Evolutionary conservation across 1,140 invertebrate species (phyloP).

Genomic region (Tribolium castaneum): DNA sequence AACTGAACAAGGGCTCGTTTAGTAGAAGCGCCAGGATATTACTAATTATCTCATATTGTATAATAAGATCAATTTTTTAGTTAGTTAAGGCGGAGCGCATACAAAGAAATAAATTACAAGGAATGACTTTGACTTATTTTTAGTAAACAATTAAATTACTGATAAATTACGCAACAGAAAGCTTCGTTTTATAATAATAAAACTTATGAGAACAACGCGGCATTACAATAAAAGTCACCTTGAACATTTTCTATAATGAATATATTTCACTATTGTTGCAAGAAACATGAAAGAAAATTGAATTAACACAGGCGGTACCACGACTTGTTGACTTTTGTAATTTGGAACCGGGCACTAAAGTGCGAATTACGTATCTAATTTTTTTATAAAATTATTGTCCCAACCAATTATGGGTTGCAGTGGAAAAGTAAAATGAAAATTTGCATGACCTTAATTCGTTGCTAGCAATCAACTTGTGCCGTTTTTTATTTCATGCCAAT

Average conservation of each 20-base stretch:
- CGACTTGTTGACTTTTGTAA: not conserved
- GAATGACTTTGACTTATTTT: constrained; percentile 29
- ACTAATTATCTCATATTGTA: constrained; percentile 3
- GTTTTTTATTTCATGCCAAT: constrained; percentile 17
- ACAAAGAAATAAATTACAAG: constrained; percentile 21
- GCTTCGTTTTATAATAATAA: not conserved
- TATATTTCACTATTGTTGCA: constrained; percentile 5
- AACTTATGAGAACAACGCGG: constrained; percentile 11
- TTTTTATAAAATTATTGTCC: not conserved
- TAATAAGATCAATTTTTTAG: constrained; percentile 7
- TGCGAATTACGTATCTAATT: constrained; percentile 13
- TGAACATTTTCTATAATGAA: constrained; percentile 1
- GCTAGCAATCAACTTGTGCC: not conserved
- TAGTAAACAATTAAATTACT: constrained; percentile 29
- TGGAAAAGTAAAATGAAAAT: not conserved
- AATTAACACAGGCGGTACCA: not conserved
- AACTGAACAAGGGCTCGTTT: constrained; percentile 7
- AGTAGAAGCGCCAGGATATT: constrained; percentile 7
- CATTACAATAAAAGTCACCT: constrained; percentile 18
- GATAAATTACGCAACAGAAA: constrained; percentile 20
- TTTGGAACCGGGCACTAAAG: not conserved
- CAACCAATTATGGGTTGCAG: not conserved
- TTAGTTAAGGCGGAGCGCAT: not conserved
- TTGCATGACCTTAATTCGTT: constrained; percentile 9
- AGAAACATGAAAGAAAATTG: not conserved